Base-by-base conservation (phyloP, 2,888 invertebrate species). In the Cosmia pyralina region DNA sequence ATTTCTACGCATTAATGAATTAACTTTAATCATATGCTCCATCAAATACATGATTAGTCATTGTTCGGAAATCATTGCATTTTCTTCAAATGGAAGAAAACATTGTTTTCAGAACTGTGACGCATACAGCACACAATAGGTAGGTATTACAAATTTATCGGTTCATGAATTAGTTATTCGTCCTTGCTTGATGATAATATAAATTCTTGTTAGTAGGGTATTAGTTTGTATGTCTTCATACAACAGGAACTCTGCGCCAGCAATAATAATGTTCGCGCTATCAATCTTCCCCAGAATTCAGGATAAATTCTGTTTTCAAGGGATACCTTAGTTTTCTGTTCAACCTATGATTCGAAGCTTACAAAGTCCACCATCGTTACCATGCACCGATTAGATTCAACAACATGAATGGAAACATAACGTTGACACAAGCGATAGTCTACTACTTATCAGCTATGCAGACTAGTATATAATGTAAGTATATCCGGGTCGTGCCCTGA, bases 401-500 rank as follows among this genome's bases (percentile, higher is more conserved):
- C 28, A 55, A n/a, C 50, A 52, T 55, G 17, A 66, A 78, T 74
- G 58, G 65, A 75, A 71, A 75, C 46, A 46, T 62, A 69, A 53
- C 53, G 59, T 52, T 75, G 34, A 53, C 67, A 73, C 55, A 22
- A 73, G 13, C 28, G 28, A 75, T 46, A 68, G n/a, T 52, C 41
- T 55, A 34, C 60, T 85, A 28, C 28, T 28, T 28, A 87, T 83
- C 81, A 79, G 69, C 13, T 58, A 69, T 72, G 77, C 66, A 73
- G 68, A 22, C 65, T 77, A 41, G 75, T 62, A 53, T 28, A 46
- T 22, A 38, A 46, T 53, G 41, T n/a, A n/a, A n/a, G n/a, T 60
- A 77, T 74, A 71, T 86, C 86, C 87, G 86, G 86, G 86, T 81
- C 77, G 74, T 60, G 60, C 22, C 17, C 15, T 75, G 81, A 87